A percentile compares a stretch with the other conserved stretches of the same genome.
Evolutionary conservation across 2,797 vertebrate genomes (phyloP).

Genomic region (Chelonia mydas): DNA sequence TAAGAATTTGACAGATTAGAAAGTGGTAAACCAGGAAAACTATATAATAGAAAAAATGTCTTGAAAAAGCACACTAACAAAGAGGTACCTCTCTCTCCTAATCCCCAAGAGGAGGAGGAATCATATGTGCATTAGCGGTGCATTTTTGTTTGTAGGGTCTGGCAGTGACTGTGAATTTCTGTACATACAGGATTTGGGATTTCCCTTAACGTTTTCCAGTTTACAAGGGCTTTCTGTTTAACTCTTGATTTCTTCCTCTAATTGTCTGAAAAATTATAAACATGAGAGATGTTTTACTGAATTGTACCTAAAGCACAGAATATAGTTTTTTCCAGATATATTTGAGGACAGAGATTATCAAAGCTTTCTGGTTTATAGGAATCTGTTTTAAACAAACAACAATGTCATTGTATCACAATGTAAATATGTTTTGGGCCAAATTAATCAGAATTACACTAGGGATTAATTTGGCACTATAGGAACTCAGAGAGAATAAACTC

Average conservation of each 20-base stretch:
- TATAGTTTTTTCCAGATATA: background rate
- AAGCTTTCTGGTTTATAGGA: background rate
- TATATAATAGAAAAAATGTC: background rate
- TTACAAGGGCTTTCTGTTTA: background rate
- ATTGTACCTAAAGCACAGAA: background rate
- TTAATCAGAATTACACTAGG: background rate
- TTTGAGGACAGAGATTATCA: background rate
- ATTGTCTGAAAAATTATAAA: background rate
- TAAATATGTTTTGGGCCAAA: background rate
- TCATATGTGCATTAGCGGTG: background rate
- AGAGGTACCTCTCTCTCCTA: background rate
- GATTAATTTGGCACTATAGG: background rate
- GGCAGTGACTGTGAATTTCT: background rate
- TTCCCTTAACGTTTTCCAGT: background rate
- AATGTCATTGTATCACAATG: background rate
- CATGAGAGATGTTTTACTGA: background rate
- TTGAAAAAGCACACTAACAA: background rate
- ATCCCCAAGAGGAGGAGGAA: background rate
- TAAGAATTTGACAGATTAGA: background rate
- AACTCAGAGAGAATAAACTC: background rate
- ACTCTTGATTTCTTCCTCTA: background rate
- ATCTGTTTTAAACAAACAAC: background rate
- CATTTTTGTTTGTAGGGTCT: background rate
- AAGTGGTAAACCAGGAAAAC: background rate
- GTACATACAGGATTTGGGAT: fast-evolving